These are phyloP conservation scores for Deilephila elpenor DNA, from an alignment of 2,888 invertebrate species.

Conservation along the genomic window DNA sequence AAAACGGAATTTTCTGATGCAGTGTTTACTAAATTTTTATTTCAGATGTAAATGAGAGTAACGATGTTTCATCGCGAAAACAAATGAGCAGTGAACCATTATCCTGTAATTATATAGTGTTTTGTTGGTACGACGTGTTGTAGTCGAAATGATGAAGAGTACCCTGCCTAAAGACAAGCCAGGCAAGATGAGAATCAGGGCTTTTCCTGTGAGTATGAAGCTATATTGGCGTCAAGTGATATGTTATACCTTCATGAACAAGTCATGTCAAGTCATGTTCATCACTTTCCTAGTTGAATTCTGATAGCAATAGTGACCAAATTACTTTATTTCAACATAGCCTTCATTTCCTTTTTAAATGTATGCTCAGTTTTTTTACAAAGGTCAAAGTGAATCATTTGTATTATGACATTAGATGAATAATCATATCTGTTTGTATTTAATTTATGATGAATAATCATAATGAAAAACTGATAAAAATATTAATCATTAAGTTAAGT, in stretches of 20 bases:
- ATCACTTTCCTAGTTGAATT: no score
- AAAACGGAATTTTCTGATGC: constrained; percentile 24
- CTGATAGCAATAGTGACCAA: no score
- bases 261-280: constrained; percentile 3
- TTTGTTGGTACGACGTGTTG: constrained; percentile 63
- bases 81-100: constrained; percentile 71
- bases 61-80: constrained; percentile 74
- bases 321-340: no score
- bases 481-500: no score
- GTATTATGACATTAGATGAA: no score
- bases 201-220: constrained; percentile 94
- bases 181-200: constrained; percentile 98
- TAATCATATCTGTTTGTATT: no score
- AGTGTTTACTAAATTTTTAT: constrained; percentile 59
- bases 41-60: constrained; percentile 75
- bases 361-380: no score
- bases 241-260: neutral
- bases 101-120: constrained; percentile 59
- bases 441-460: no score
- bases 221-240: neutral
- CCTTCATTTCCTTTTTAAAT: no score
- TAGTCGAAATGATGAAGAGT: constrained; percentile 87
- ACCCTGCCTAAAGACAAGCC: constrained; percentile 94
- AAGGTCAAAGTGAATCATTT: no score
- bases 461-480: no score